These are phyloP conservation scores for Phorcus lineatus DNA, from an alignment of 2,888 invertebrate species.

Conservation along the genomic window DNA sequence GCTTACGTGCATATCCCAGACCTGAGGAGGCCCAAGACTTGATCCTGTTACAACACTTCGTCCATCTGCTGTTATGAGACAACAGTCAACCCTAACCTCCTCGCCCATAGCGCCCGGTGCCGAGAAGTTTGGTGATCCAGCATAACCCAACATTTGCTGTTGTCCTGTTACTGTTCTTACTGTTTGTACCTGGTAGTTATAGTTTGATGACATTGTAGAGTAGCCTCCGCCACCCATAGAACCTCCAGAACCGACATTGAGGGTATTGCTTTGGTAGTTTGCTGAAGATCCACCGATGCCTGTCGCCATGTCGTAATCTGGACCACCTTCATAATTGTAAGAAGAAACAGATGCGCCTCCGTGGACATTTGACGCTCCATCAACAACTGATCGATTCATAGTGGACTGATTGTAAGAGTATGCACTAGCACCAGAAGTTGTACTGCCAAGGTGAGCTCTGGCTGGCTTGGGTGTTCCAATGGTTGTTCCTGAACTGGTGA, in stretches of 20 bases:
- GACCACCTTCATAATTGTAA: constrained; percentile 42
- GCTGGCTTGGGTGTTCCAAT: constrained; percentile 63
- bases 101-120: constrained; percentile 71
- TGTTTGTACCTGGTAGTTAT: constrained; percentile 59
- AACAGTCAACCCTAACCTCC: constrained; percentile 74
- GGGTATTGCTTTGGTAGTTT: constrained; percentile 56
- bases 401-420: constrained; percentile 29
- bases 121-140: constrained; percentile 25
- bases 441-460: constrained; percentile 55
- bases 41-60: constrained; percentile 74
- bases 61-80: constrained; percentile 71
- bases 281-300: constrained; percentile 31
- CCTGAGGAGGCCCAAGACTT: constrained; percentile 74
- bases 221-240: constrained; percentile 44
- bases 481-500: constrained; percentile 64
- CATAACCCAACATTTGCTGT: constrained; percentile 57
- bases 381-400: constrained; percentile 25
- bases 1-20: constrained; percentile 75
- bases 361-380: constrained; percentile 29
- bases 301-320: constrained; percentile 47
- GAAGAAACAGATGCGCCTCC: constrained; percentile 30
- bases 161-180: constrained; percentile 60
- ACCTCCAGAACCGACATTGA: constrained; percentile 40
- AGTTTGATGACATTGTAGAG: constrained; percentile 58
- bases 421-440: constrained; percentile 46